Evolutionary conservation across 2,113 vertebrate genomes (phyloP), one percentile per base, ranked within the genome.

Genomic region (Excalfactoria chinensis): DNA sequence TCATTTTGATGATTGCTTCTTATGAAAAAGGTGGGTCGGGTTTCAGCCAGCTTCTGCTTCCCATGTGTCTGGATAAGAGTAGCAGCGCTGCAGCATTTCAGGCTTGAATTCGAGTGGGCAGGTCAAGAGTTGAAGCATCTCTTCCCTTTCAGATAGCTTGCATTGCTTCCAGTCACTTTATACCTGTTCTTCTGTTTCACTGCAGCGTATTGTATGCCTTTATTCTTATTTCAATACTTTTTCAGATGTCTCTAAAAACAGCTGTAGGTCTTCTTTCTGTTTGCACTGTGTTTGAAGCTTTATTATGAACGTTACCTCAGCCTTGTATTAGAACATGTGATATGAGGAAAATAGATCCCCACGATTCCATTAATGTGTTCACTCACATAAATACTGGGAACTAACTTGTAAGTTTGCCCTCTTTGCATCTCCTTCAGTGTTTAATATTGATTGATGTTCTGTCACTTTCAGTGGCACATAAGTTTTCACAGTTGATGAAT

Each of bases 171-270:
- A 34, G 92, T 14, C 62, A 87, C 84, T 93, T 62, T 79, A 67
- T 70, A 87, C 74, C 84, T 58, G 55, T 41, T 92, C 86, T 93
- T 92, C 55, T 59, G 22, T 96, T 96, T 79, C 93, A 44, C 11
- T 13, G 0, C 13, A 0, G 23, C 32, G 80, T 69, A 62, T 90
- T 30, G 9, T 49, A 44, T 95, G 87, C 77, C 90, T 72, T 71
- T 78, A n/a, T 68, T 82, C 67, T 82, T 55, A 12, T 48, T 75
- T 40, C 63, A 82, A 0, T 67, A 67, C 40, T 78, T 86, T 70
- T 82, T 55, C 75, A 55, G 30, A 6, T 53, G 66, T 55, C 19
- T 55, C 40, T 84, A 75, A 58, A 58, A 93, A 51, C 26, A 88
- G 56, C 34, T 51, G 20, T 17, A 48, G 25, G 14, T 0, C 34